phyloP scores from a whole-genome alignment of 2,113 vertebrate genomes.

The Bufo gargarizans region DNA sequence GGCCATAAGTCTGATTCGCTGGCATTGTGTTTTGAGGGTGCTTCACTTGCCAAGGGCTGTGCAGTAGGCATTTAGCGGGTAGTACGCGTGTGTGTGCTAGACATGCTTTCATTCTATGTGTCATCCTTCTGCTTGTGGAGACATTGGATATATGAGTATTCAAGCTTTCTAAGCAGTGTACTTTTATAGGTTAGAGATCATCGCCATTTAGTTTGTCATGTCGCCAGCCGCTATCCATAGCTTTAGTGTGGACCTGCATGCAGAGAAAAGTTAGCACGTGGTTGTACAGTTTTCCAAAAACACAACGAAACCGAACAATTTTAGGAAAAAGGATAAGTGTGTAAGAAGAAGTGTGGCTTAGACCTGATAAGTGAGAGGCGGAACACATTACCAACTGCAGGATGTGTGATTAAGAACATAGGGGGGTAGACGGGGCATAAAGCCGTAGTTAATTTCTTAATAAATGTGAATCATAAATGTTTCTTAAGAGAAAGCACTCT shows the following conservation, averaged over 20 bases:
- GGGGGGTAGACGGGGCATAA: neutral
- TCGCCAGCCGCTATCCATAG: neutral
- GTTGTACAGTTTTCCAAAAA: neutral
- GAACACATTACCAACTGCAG: neutral
- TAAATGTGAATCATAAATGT: neutral
- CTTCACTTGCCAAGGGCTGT: no score
- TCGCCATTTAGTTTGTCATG: neutral
- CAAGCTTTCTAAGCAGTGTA: neutral
- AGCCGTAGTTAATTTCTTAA: neutral
- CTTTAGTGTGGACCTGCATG: neutral
- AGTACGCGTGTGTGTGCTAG: no score
- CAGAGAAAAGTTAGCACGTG: neutral
- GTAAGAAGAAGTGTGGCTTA: neutral
- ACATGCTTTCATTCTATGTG: no score
- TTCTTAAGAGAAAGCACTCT: neutral
- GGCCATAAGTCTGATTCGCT: no score
- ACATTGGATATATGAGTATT: neutral
- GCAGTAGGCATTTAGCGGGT: no score
- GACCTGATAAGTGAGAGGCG: neutral
- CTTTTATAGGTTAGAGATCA: neutral
- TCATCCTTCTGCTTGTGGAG: no score
- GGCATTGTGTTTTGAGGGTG: no score
- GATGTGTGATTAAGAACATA: slow-evolving; percentile 5
- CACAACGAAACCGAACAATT: neutral
- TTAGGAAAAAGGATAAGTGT: slow-evolving; percentile 13